A percentile compares a stretch with the other conserved stretches of the same genome.
Conservation (phyloP, 2,113 vertebrate genomes). For the Nesoenas mayeri region DNA sequence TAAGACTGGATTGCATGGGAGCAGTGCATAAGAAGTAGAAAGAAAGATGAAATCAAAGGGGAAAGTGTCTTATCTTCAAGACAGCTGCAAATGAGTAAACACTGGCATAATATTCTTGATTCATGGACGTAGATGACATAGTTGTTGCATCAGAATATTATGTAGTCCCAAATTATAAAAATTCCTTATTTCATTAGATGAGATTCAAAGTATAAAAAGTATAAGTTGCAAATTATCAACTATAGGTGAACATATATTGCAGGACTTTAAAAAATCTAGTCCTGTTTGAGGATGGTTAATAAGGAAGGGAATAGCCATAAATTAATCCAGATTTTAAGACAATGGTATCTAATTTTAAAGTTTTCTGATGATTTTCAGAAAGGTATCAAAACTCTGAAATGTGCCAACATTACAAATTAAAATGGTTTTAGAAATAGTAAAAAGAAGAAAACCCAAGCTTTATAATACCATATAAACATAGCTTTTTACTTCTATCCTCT, state of each 20-base stretch:
- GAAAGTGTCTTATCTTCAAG: neutral
- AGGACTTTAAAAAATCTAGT: neutral
- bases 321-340: neutral
- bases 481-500: constrained; percentile 33
- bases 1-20: neutral
- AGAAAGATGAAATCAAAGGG: neutral
- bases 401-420: neutral
- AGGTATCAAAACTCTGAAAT: neutral
- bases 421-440: neutral
- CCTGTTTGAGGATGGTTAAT: neutral
- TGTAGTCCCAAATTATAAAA: neutral
- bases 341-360: neutral
- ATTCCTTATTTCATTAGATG: neutral
- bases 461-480: neutral
- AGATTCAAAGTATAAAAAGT: neutral
- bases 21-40: neutral
- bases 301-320: neutral
- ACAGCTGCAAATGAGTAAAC: neutral
- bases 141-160: neutral
- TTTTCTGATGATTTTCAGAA: neutral
- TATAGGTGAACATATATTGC: neutral
- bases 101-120: neutral
- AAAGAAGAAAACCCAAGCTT: neutral
- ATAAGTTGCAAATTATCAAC: neutral
- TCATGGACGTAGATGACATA: neutral